A percentile compares a stretch with the other conserved stretches of the same genome.
Evolutionary conservation across 2,113 vertebrate species (phyloP).

Genomic region (Choloepus hoffmanni): DNA sequence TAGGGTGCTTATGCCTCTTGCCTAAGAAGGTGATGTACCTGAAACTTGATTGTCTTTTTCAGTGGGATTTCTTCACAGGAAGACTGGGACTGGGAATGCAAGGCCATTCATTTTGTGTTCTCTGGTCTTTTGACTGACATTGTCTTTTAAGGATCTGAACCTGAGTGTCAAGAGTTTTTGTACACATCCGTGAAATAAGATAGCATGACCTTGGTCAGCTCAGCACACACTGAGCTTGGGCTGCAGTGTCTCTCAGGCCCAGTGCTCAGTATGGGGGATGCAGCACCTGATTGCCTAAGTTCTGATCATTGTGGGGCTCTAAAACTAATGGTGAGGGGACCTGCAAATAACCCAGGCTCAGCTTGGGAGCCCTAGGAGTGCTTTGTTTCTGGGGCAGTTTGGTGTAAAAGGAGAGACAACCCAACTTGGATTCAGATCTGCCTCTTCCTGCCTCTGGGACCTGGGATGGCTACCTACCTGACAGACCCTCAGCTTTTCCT

Average conservation of each 20-base stretch:
- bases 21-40: not conserved
- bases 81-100: not conserved
- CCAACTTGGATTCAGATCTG: not conserved
- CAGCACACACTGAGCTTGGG: not conserved
- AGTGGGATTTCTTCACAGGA: not conserved
- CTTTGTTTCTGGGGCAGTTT: not conserved
- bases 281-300: not conserved
- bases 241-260: not conserved
- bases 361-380: not conserved
- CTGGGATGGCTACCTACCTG: not conserved
- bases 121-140: not conserved
- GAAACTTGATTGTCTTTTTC: not conserved
- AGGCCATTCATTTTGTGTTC: not conserved
- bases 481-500: not conserved
- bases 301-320: not conserved
- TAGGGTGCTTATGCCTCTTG: not conserved
- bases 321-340: not conserved
- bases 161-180: too few species aligned
- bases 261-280: not conserved
- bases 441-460: not conserved
- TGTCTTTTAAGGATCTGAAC: not conserved
- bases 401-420: not conserved
- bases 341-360: not conserved
- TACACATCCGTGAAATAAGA: not conserved
- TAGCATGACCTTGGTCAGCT: not conserved